Percentiles rank a stretch among this genome's conserved stretches.
Conservation (phyloP, 2,797 vertebrate species). For the Linurgus olivaceus region DNA sequence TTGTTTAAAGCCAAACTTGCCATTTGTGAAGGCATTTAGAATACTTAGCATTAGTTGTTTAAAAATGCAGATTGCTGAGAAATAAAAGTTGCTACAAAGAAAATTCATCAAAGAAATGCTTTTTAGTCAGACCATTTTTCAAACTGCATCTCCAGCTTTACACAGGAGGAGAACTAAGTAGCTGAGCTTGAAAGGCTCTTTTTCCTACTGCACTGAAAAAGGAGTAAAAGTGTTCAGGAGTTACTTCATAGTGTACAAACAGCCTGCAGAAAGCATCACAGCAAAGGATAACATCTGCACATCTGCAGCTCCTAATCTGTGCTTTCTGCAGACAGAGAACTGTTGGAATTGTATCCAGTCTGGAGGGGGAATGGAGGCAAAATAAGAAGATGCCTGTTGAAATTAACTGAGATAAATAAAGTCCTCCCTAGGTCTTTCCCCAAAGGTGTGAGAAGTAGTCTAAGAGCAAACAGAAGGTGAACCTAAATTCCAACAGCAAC, state of each 20-base stretch:
- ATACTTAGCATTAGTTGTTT: neutral
- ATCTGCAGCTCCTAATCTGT: neutral
- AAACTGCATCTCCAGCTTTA: neutral
- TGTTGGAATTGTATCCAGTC: neutral
- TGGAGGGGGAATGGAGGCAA: neutral
- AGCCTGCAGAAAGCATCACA: neutral
- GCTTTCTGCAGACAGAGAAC: neutral
- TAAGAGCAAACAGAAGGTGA: neutral
- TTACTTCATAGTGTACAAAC: neutral
- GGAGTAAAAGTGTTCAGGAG: neutral
- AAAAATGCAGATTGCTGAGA: neutral
- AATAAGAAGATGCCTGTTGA: neutral
- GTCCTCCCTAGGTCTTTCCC: neutral
- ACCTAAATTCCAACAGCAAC: neutral
- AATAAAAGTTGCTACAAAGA: neutral
- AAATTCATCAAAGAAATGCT: neutral
- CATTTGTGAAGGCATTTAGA: neutral
- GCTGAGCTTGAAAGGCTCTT: neutral
- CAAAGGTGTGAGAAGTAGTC: neutral
- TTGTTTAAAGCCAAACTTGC: neutral
- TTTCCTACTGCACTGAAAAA: neutral
- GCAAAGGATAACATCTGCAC: neutral
- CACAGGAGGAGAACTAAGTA: neutral
- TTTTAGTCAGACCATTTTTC: neutral
- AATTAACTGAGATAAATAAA: neutral